Evolutionary conservation across 2,113 vertebrate genomes (phyloP).

Genomic region (Perccottus glenii): DNA sequence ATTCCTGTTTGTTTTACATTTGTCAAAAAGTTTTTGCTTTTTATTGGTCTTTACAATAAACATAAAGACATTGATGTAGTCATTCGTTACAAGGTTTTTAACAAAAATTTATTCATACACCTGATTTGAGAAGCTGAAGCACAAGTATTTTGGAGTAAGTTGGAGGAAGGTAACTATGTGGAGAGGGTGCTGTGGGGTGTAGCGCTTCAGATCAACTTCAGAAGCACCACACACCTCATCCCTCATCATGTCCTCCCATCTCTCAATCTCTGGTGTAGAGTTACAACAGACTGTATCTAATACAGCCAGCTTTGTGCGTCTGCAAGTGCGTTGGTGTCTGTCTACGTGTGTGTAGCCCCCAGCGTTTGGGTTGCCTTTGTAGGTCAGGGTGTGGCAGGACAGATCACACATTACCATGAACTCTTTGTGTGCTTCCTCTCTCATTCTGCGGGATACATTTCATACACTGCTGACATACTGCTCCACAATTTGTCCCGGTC

Average conservation of each 20-base stretch:
- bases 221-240: constrained; percentile 57
- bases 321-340: constrained; percentile 19
- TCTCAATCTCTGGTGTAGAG: constrained; percentile 58
- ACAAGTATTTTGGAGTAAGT: constrained; percentile 17
- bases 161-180: constrained; percentile 21
- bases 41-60: too few relatives aligned
- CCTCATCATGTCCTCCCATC: constrained; percentile 67
- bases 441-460: constrained; percentile 58
- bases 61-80: too few relatives aligned
- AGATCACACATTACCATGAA: constrained; percentile 65
- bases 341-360: constrained; percentile 42
- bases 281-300: constrained; percentile 72
- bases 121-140: not conserved
- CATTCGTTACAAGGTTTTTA: too few relatives aligned
- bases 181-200: constrained; percentile 43
- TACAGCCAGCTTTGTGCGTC: constrained; percentile 52
- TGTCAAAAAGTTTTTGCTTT: too few relatives aligned
- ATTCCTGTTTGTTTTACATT: too few relatives aligned
- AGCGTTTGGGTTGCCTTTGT: constrained; percentile 71
- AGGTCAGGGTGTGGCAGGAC: constrained; percentile 66
- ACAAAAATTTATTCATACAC: too few relatives aligned
- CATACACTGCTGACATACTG: constrained; percentile 50
- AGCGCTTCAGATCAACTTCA: constrained; percentile 56
- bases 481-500: constrained; percentile 42
- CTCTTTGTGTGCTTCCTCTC: constrained; percentile 62